Conservation (phyloP, 2,888 invertebrate genomes). For the Diaphora mendica region DNA sequence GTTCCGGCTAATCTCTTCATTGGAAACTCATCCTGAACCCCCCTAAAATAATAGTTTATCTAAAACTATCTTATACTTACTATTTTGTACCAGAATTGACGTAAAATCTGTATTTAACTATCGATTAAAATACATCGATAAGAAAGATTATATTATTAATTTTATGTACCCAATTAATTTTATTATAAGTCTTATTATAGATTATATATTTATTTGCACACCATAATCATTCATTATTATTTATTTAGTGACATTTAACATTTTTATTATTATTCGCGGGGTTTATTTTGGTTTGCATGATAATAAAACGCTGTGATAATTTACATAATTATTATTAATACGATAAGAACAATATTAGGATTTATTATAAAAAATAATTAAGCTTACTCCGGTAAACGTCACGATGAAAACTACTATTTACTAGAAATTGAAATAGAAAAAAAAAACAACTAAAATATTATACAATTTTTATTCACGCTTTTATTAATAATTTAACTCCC, state of each 20-base stretch:
- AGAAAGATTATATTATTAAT: constrained; percentile 43
- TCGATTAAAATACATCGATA: constrained; percentile 26
- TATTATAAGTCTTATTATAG: constrained; percentile 48
- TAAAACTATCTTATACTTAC: not conserved
- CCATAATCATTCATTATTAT: constrained; percentile 70
- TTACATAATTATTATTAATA: constrained; percentile 27
- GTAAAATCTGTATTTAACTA: constrained; percentile 27
- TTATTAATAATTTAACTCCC: constrained; percentile 9
- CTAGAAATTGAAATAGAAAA: not conserved
- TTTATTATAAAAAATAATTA: not conserved
- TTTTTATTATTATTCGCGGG: constrained; percentile 68
- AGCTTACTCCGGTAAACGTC: not conserved
- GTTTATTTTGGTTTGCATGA: constrained; percentile 69
- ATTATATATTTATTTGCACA: constrained; percentile 80
- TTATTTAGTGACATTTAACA: constrained; percentile 55
- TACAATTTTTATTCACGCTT: constrained; percentile 10
- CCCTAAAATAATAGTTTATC: not conserved
- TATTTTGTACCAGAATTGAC: constrained; percentile 16
- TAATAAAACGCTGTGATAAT: constrained; percentile 42
- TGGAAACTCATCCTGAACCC: not conserved
- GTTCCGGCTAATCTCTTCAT: not conserved
- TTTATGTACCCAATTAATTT: constrained; percentile 60
- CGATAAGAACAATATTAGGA: not conserved
- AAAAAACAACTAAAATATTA: not conserved
- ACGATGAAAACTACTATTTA: not conserved